Evolutionary conservation across 1,140 invertebrate species (phyloP).

Genomic region (Portunus trituberculatus): DNA sequence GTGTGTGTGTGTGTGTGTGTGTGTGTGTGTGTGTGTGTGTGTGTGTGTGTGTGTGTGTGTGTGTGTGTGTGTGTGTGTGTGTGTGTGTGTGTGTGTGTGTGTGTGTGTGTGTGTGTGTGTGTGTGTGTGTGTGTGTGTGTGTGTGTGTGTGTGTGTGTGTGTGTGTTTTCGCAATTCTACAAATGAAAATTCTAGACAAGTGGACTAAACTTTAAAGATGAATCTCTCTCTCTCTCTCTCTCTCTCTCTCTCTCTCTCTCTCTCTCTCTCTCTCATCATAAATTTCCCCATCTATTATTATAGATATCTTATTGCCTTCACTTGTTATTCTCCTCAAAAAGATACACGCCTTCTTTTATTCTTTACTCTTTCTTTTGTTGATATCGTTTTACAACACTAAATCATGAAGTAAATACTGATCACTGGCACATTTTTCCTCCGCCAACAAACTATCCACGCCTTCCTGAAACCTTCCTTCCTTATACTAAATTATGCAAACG

Average conservation of each 20-base stretch:
- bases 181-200: too few relatives aligned
- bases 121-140: not conserved
- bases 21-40: conserved; percentile 43
- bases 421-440: not conserved
- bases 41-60: conserved; percentile 34
- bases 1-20: conserved; percentile 46
- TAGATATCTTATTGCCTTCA: too few relatives aligned
- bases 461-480: not conserved
- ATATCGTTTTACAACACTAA: too few relatives aligned
- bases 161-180: not conserved
- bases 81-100: conserved; percentile 35
- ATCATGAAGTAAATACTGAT: not conserved
- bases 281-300: too few relatives aligned
- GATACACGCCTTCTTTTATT: too few relatives aligned
- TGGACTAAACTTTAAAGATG: too few relatives aligned
- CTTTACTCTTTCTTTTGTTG: too few relatives aligned
- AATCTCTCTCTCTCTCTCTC: not conserved
- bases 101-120: conserved; percentile 26
- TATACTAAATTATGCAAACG: conserved; percentile 23
- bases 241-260: not conserved
- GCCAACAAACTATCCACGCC: not conserved
- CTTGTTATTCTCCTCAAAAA: too few relatives aligned
- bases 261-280: not conserved
- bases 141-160: not conserved
- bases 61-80: conserved; percentile 38